Evolutionary conservation across 2,888 invertebrate genomes (phyloP).

Genomic region (Polydrusus tereticollis): DNA sequence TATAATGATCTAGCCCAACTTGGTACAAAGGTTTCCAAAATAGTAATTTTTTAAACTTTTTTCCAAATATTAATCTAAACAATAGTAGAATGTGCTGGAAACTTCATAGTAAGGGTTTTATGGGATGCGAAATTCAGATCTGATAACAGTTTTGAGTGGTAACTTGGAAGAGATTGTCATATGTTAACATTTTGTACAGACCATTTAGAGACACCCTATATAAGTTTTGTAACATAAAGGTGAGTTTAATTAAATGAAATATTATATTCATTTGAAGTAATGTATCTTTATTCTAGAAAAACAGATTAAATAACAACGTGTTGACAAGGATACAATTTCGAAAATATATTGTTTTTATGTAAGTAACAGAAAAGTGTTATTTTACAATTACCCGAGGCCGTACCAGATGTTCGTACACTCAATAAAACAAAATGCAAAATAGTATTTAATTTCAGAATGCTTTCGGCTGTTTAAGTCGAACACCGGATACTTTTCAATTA

Average conservation of each 20-base stretch:
- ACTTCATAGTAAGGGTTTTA: too few relatives aligned
- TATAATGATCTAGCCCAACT: too few relatives aligned
- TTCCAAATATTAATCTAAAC: too few relatives aligned
- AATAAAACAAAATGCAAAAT: constrained; percentile 29
- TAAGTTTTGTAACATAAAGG: neutral
- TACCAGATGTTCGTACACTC: constrained; percentile 1
- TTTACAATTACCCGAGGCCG: constrained; percentile 7
- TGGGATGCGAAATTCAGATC: too few relatives aligned
- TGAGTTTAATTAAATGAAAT: neutral
- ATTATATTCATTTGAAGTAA: neutral
- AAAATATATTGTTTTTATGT: neutral
- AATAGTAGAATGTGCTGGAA: too few relatives aligned
- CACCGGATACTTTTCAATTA: constrained; percentile 33
- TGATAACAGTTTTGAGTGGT: too few relatives aligned
- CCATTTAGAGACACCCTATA: too few relatives aligned
- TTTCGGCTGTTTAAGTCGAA: constrained; percentile 18
- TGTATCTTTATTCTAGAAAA: neutral
- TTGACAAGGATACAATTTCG: neutral
- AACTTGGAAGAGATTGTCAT: too few relatives aligned
- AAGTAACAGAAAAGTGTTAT: constrained; percentile 5
- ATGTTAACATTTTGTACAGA: too few relatives aligned
- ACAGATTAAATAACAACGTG: neutral
- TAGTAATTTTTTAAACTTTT: too few relatives aligned
- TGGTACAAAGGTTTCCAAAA: too few relatives aligned
- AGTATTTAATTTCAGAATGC: constrained; percentile 28